Evolutionary conservation across 2,797 vertebrate species (phyloP).

Genomic region (Phrynocephalus guinanensis): DNA sequence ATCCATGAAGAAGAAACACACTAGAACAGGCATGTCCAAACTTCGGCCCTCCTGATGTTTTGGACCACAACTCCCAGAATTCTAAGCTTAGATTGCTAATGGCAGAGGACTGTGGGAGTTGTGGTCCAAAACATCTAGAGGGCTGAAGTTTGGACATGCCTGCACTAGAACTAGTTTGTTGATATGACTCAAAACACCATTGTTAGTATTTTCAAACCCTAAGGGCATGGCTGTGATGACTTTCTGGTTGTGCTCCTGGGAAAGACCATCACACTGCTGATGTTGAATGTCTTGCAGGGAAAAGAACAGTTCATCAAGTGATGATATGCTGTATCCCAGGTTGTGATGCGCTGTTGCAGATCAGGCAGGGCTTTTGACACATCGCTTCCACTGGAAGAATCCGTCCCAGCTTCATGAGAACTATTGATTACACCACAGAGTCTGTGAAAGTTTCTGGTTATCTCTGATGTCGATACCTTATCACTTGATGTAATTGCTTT

Average conservation of each 20-base stretch:
- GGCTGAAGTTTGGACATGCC: too few species aligned
- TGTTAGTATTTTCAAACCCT: neutral
- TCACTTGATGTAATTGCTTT: neutral
- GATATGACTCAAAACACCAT: neutral
- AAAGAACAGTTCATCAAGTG: neutral
- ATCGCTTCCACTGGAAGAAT: neutral
- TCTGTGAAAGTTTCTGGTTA: neutral
- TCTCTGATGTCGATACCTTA: neutral
- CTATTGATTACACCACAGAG: neutral
- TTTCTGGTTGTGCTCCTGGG: neutral
- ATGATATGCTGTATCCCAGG: neutral
- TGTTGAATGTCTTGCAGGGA: neutral
- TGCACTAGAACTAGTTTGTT: neutral
- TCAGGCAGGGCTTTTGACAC: neutral
- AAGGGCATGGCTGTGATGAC: neutral
- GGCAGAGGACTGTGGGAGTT: too few species aligned
- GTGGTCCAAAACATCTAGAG: too few species aligned
- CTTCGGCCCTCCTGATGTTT: too few species aligned
- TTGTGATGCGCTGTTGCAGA: neutral
- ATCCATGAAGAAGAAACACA: neutral
- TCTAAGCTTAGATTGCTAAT: too few species aligned
- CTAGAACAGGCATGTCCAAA: neutral
- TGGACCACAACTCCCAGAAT: too few species aligned
- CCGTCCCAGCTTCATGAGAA: neutral
- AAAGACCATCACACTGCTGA: neutral